Conservation (phyloP, 2,113 vertebrate species). For the Syngnathus floridae region DNA sequence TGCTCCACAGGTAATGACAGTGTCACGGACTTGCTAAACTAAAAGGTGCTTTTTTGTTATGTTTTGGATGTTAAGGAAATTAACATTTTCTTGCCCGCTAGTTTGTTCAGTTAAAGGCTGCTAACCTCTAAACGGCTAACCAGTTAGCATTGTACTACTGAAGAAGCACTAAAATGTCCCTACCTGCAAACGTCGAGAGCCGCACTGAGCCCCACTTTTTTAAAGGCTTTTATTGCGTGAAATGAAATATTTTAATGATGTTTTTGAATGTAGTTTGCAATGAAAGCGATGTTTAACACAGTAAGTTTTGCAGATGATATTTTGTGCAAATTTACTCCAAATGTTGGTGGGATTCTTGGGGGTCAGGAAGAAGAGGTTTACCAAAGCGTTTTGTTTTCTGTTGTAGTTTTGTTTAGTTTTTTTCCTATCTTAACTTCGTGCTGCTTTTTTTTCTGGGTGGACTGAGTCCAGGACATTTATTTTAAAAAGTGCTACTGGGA, state of each 20-base stretch:
- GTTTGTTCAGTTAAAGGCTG: background rate
- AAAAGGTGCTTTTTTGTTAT: background rate
- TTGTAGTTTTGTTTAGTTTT: background rate
- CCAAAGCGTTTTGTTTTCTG: conserved; percentile 43
- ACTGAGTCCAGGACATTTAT: background rate
- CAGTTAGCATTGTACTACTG: conserved; percentile 5
- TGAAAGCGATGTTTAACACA: background rate
- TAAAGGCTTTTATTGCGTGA: background rate
- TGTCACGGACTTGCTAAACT: no score
- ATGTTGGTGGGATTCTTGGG: background rate
- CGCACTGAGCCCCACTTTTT: background rate
- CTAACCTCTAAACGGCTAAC: background rate
- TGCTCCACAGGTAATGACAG: no score
- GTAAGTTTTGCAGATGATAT: background rate
- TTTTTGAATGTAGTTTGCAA: background rate
- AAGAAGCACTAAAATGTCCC: background rate
- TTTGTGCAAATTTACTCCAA: conserved; percentile 19
- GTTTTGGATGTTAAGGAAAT: background rate
- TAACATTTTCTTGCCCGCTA: background rate
- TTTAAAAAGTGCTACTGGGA: background rate
- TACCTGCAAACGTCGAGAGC: background rate
- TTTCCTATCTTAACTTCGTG: background rate
- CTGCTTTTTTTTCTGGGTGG: background rate
- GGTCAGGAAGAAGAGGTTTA: conserved; percentile 29
- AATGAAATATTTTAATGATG: background rate